Base-by-base conservation (phyloP, 1,140 invertebrate genomes). In the Pinna nobilis region DNA sequence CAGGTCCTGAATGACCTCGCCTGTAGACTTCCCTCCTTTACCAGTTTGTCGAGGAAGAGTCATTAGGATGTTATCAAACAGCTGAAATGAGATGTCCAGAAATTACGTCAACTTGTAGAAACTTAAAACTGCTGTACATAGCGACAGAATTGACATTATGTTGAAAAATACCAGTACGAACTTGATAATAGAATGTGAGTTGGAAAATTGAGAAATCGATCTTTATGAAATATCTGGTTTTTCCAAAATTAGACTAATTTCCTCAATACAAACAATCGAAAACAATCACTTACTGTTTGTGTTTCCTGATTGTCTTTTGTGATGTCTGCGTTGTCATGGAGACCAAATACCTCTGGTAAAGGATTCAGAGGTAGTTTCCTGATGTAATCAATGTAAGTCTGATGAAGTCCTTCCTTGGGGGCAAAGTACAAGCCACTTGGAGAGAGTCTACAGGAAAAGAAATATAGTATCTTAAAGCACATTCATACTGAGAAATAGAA, bases 401-500 rank as follows among this genome's bases (percentile, higher is more conserved):
- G 82, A 73, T 87, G 86, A 20, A 75, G 49, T 13, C 82, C 94
- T 2, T 93, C 92, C 0, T 92, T 92, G 0, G 96, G 96, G 30
- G 94, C 92, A 84, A 92, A 94, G 90, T 98, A 98, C 2, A 92
- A 77, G 7, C 94, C 94, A 93, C 85, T 80, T 33, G 83, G 74
- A 64, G 90, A 90, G 72, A 90, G 89, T 67, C 83, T 87, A 67
- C 15, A 61, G 65, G 55, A 44, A 41, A 50, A 6, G 37, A 44
- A 67, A 55, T 20, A 9, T n/a, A 68, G 20, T 25, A 18, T 47
- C 1, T 1, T n/a, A n/a, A n/a, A n/a, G n/a, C n/a, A n/a, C n/a
- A n/a, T n/a, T n/a, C n/a, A n/a, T n/a, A n/a, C n/a, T n/a, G n/a
- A n/a, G n/a, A 20, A 3, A 66, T 37, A 44, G n/a, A n/a, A 44